phyloP scores from a whole-genome alignment of 92 coral and sea anemone genomes.

The Umimayanthus kanabou region DNA sequence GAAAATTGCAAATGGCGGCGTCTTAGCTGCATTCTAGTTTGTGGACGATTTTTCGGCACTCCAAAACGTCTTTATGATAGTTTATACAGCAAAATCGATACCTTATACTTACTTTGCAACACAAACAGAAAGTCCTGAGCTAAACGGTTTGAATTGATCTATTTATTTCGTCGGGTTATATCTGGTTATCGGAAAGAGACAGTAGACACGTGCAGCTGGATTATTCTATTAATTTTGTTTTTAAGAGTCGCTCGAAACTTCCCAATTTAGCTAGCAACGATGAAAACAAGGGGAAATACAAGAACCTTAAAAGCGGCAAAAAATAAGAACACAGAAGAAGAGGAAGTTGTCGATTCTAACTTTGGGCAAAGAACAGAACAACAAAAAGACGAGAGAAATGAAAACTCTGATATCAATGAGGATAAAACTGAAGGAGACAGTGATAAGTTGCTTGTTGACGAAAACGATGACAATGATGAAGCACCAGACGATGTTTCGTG shows the following conservation, averaged over 20 bases:
- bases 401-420: neutral
- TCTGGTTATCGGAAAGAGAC: neutral
- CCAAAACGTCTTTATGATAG: neutral
- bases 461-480: constrained; percentile 59
- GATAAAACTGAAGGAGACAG: neutral
- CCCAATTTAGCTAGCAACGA: neutral
- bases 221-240: too few relatives aligned
- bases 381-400: neutral
- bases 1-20: neutral
- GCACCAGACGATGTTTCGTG: constrained; percentile 84
- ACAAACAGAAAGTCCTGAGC: neutral
- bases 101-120: neutral
- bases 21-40: too few relatives aligned
- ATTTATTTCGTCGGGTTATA: too few relatives aligned
- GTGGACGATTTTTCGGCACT: too few relatives aligned
- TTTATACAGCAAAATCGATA: neutral
- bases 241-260: too few relatives aligned
- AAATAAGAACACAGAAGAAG: neutral
- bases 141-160: neutral
- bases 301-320: constrained; percentile 26
- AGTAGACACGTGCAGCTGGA: neutral
- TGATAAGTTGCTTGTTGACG: constrained; percentile 10
- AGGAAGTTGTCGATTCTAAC: neutral
- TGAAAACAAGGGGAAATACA: constrained; percentile 26
- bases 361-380: neutral